Conservation (phyloP, 2,888 invertebrate species). For the Polydrusus cervinus region DNA sequence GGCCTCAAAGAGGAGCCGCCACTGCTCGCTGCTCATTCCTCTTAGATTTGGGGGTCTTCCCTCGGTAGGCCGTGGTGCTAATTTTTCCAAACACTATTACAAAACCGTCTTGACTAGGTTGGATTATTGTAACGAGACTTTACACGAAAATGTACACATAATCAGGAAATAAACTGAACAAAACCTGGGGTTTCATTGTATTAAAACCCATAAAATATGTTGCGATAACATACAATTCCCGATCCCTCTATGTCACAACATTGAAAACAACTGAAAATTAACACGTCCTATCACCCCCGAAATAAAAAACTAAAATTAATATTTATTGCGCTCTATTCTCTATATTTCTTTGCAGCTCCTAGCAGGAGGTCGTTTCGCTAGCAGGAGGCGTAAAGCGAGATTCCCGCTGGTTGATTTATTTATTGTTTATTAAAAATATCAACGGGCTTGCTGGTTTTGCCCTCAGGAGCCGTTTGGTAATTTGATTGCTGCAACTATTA, state of each 20-base stretch:
- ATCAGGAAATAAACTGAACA: too few species aligned
- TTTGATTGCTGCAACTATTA: conserved; percentile 50
- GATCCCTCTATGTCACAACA: conserved; percentile 58
- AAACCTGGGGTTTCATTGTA: too few species aligned
- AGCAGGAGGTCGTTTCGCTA: conserved; percentile 43
- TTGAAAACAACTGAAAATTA: conserved; percentile 63
- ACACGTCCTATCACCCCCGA: conserved; percentile 63
- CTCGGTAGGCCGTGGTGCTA: too few species aligned
- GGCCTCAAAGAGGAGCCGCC: too few species aligned
- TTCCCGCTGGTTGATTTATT: conserved; percentile 56
- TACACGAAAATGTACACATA: too few species aligned
- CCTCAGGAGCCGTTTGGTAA: conserved; percentile 56
- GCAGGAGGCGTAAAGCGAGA: conserved; percentile 48
- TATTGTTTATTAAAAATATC: conserved; percentile 59
- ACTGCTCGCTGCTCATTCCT: too few species aligned
- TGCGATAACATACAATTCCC: conserved; percentile 35
- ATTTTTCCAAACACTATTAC: too few species aligned
- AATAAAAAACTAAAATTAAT: conserved; percentile 54
- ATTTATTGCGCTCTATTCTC: conserved; percentile 42
- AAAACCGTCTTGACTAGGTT: too few species aligned
- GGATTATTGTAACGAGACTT: too few species aligned
- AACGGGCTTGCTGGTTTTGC: conserved; percentile 60
- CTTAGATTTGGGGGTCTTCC: too few species aligned
- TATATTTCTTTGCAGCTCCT: conserved; percentile 22
- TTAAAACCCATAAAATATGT: conserved; percentile 55